Base-by-base conservation (phyloP, 2,113 vertebrate genomes). In the Malurus elegans region DNA sequence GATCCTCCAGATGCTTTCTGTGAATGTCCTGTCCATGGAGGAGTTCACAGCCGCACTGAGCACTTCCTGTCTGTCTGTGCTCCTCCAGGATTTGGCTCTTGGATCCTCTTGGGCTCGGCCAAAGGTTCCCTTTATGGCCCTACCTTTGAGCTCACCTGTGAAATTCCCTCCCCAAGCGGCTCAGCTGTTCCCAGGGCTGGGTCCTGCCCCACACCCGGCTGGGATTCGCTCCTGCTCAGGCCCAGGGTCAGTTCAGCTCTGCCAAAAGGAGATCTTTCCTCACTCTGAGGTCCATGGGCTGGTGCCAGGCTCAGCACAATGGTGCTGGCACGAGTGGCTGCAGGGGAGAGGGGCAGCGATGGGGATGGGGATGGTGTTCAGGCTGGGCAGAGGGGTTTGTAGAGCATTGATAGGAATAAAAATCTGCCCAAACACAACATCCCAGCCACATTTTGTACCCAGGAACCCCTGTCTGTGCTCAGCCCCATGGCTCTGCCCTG, bases 81-180 rank as follows among this genome's bases (percentile, higher is more conserved):
- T 48, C 54, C 74, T 56, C 64, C 32, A 90, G 58, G 36, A 60
- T 20, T 48, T 7, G 3, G 40, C 26, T 88, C 65, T 40, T 54
- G 9, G 36, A 14, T 79, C 6, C 34, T 47, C n/a, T 62, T 62
- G 79, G 44, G 14, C 62, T 76, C 0, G 5, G 42, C 38, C 90
- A 89, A 89, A 95, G 93, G 86, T 94, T 93, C 40, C 18, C 47
- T 95, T 92, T 95, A 93, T 62, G 54, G 67, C 79, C 23, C 79
- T 9, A 93, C 67, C 95, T 94, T 95, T 84, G 94, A 93, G 32
- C 76, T 81, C 28, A 25, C 2, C 2, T 15, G 15, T 50, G 31
- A n/a, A 88, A 94, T 65, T 8, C 38, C 23, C 50, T 45, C 45
- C 6, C 4, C 5, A 51, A 79, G 38, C 15, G 25, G 2, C 67